Evolutionary conservation across 2,113 vertebrate genomes (phyloP).

Genomic region (Mus pahari): DNA sequence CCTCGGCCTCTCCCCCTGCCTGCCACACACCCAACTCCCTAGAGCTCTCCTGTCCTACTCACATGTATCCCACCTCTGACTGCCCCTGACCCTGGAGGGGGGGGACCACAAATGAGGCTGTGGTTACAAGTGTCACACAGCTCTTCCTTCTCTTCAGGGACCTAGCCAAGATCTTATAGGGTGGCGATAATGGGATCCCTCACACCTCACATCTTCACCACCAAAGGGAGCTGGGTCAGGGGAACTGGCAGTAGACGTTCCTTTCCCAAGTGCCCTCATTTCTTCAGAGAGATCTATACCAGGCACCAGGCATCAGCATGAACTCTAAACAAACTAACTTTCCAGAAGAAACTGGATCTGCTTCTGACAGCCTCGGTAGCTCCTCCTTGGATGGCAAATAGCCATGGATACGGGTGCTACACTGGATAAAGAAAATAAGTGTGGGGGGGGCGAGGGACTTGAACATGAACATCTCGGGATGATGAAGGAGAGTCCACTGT

Average conservation of each 20-base stretch:
- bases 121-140: background rate
- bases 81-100: background rate
- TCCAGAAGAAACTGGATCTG: background rate
- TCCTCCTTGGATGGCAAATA: background rate
- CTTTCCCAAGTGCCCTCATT: background rate
- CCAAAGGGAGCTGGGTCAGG: fast-evolving
- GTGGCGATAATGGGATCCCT: background rate
- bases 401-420: no score
- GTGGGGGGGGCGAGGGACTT: no score
- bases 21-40: background rate
- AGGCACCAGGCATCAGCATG: background rate
- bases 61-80: background rate
- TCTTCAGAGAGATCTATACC: background rate
- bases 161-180: background rate
- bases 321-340: background rate
- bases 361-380: background rate
- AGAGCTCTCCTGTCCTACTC: background rate
- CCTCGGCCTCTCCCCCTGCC: background rate
- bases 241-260: background rate
- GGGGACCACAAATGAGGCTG: background rate
- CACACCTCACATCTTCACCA: background rate
- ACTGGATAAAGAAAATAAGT: background rate
- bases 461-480: background rate
- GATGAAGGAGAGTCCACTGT: background rate
- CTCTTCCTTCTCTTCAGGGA: background rate